Conservation (phyloP, 2,888 invertebrate genomes). For the Eupithecia subfuscata region DNA sequence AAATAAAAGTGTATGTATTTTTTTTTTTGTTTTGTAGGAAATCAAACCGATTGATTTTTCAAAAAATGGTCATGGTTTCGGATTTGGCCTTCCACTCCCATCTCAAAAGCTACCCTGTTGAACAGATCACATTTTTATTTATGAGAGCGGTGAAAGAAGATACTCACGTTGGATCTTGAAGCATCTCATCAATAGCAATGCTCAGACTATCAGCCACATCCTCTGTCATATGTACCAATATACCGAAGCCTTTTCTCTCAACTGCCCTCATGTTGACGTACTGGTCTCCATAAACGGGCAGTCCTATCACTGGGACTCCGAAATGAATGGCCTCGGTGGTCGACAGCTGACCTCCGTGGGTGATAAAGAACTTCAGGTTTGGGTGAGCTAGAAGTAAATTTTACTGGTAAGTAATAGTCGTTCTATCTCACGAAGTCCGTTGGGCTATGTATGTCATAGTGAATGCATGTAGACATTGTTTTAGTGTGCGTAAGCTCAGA, state of each 20-base stretch:
- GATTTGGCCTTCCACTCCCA: too few species aligned
- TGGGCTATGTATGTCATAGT: too few species aligned
- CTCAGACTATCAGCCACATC: constrained; percentile 54
- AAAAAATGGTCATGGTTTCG: too few species aligned
- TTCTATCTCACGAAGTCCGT: too few species aligned
- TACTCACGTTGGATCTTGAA: constrained; percentile 48
- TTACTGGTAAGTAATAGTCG: constrained; percentile 7
- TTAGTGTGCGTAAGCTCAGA: too few species aligned
- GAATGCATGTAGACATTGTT: too few species aligned
- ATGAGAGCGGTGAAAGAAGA: not conserved
- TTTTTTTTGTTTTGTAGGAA: too few species aligned
- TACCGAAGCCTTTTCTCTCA: constrained; percentile 60
- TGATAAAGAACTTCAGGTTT: constrained; percentile 65
- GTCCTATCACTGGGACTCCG: constrained; percentile 70
- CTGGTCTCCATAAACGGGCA: constrained; percentile 68
- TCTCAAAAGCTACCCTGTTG: too few species aligned
- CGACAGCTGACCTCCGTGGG: constrained; percentile 65
- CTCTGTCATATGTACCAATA: constrained; percentile 53
- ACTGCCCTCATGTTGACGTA: constrained; percentile 63
- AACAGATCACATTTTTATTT: too few species aligned
- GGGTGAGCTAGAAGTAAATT: constrained; percentile 58
- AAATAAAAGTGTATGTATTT: too few species aligned
- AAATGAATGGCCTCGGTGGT: constrained; percentile 68
- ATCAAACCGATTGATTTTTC: too few species aligned
- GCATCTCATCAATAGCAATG: constrained; percentile 60